Evolutionary conservation across 2,113 vertebrate species (phyloP).

Genomic region (Sander lucioperca): DNA sequence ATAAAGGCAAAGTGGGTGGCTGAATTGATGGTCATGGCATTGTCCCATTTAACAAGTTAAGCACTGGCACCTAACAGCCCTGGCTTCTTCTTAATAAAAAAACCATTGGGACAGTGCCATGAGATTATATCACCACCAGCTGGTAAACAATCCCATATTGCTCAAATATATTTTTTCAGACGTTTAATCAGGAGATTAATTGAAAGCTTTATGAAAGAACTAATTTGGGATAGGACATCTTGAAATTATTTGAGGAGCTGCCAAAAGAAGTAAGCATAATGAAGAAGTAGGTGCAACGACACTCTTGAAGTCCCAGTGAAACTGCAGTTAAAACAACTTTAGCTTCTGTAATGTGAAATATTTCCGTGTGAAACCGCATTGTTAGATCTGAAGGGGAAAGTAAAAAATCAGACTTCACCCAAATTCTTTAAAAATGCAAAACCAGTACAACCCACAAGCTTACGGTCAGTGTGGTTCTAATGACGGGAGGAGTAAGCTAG

Average conservation of each 20-base stretch:
- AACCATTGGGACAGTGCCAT: conserved; percentile 26
- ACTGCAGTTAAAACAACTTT: neutral
- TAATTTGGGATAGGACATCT: conserved; percentile 16
- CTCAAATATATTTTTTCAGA: conserved; percentile 19
- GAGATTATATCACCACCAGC: conserved; percentile 33
- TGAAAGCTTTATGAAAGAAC: conserved; percentile 32
- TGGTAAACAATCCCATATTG: conserved; percentile 35
- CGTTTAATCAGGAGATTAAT: conserved; percentile 33
- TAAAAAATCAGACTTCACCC: neutral
- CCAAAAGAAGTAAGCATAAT: neutral
- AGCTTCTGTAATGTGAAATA: neutral
- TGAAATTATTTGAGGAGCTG: conserved; percentile 17
- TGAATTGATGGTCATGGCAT: conserved; percentile 55
- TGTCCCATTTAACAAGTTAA: conserved; percentile 46
- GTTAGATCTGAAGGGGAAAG: neutral
- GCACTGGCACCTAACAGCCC: neutral
- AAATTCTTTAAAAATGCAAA: neutral
- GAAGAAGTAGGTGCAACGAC: neutral
- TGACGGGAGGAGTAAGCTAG: neutral
- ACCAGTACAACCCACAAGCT: too few relatives aligned
- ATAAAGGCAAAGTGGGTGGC: conserved; percentile 57
- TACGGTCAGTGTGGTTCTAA: neutral
- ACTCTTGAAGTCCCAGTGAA: neutral
- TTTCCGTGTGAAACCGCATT: neutral
- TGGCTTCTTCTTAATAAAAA: conserved; percentile 31